phyloP scores from a whole-genome alignment of 2,113 vertebrate species.

The Apus apus region DNA sequence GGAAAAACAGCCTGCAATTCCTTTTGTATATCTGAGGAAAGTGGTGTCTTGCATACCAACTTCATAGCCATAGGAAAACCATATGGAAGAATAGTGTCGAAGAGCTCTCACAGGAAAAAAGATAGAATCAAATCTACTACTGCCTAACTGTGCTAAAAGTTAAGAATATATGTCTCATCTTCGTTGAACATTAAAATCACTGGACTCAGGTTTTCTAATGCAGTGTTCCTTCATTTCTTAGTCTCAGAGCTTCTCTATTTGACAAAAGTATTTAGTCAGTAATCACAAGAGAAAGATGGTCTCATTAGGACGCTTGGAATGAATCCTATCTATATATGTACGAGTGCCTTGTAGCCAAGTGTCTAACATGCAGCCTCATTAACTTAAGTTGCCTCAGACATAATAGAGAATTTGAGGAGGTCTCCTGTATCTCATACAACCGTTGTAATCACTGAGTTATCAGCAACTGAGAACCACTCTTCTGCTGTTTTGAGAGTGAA shows the following conservation, averaged over 20 bases:
- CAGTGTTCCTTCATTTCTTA: background rate
- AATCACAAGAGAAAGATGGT: background rate
- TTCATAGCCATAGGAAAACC: background rate
- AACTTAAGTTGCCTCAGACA: background rate
- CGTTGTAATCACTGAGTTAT: background rate
- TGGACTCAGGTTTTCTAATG: background rate
- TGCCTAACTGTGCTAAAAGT: background rate
- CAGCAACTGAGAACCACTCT: background rate
- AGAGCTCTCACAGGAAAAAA: background rate
- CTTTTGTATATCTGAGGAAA: background rate
- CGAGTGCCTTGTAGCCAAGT: background rate
- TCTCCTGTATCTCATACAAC: background rate
- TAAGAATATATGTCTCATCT: background rate
- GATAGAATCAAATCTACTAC: background rate
- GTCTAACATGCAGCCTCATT: background rate
- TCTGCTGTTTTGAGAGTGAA: background rate
- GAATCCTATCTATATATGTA: background rate
- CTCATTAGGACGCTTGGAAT: background rate
- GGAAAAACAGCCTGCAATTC: fast-evolving
- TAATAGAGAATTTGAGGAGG: background rate
- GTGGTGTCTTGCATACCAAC: background rate
- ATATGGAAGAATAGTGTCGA: background rate
- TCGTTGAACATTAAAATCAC: background rate
- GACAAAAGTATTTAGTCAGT: background rate
- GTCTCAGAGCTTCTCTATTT: background rate